These are phyloP conservation scores for Coluber constrictor DNA, from an alignment of 2,797 vertebrate species.

Conservation along the genomic window DNA sequence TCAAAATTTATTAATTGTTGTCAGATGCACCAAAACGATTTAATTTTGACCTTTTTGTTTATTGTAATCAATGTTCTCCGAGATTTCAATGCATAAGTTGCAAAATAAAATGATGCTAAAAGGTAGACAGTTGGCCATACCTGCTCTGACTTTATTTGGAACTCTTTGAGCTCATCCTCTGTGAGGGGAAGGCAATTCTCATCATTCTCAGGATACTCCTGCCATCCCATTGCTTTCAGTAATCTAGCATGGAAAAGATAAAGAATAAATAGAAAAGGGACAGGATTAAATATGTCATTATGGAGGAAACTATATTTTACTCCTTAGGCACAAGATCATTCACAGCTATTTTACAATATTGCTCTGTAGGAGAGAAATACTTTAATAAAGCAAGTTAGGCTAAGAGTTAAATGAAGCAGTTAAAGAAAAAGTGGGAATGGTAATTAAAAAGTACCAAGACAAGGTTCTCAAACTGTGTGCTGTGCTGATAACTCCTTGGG, in stretches of 20 bases:
- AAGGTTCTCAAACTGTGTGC: neutral
- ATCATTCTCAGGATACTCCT: slow-evolving; percentile 97
- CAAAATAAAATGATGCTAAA: neutral
- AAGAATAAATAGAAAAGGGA: neutral
- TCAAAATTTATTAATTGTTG: neutral
- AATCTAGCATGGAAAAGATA: slow-evolving; percentile 72
- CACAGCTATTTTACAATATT: neutral
- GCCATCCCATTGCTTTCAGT: slow-evolving; percentile 99
- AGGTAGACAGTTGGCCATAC: slow-evolving; percentile 65
- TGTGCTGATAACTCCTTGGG: neutral
- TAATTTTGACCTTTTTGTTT: neutral
- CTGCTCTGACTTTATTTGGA: slow-evolving; percentile 96
- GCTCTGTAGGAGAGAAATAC: neutral
- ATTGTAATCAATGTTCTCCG: neutral
- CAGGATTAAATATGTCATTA: slow-evolving; percentile 31
- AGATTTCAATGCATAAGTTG: neutral
- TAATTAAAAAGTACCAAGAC: neutral
- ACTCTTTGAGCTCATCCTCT: slow-evolving; percentile 96
- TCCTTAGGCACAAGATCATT: neutral
- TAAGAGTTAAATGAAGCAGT: neutral
- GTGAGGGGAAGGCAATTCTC: slow-evolving; percentile 97
- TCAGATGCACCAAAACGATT: neutral
- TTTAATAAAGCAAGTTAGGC: neutral
- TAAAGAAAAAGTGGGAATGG: no score
- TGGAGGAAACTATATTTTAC: slow-evolving; percentile 13